Conservation (phyloP, 2,113 vertebrate genomes). For the Corvus moneduloides region DNA sequence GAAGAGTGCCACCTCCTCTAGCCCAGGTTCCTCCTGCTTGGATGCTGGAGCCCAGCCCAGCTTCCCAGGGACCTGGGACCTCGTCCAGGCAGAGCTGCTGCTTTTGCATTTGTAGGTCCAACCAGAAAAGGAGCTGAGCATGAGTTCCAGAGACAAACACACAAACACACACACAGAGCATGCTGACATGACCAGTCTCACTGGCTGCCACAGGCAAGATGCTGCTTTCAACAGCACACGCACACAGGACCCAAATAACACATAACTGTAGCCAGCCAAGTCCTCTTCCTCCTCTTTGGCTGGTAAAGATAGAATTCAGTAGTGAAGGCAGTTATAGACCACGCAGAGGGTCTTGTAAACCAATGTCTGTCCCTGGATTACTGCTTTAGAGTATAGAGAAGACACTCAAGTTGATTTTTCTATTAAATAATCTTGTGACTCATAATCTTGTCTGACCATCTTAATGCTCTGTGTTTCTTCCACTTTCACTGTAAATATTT, state of each 20-base stretch:
- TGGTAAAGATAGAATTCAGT: neutral
- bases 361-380: neutral
- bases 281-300: neutral
- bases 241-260: neutral
- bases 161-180: too few relatives aligned
- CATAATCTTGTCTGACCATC: neutral
- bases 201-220: neutral
- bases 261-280: neutral
- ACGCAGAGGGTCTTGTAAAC: neutral
- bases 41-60: neutral
- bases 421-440: neutral
- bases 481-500: neutral
- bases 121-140: fast-evolving
- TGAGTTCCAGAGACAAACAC: neutral
- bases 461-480: neutral
- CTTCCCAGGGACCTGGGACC: neutral
- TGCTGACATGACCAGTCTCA: fast-evolving
- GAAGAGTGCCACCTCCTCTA: fast-evolving
- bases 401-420: neutral
- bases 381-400: neutral
- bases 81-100: neutral
- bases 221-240: neutral
- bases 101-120: neutral
- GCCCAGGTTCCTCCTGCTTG: neutral
- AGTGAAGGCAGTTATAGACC: neutral